Evolutionary conservation across 2,797 vertebrate genomes (phyloP).

Genomic region (Brachyalestes nurse): DNA sequence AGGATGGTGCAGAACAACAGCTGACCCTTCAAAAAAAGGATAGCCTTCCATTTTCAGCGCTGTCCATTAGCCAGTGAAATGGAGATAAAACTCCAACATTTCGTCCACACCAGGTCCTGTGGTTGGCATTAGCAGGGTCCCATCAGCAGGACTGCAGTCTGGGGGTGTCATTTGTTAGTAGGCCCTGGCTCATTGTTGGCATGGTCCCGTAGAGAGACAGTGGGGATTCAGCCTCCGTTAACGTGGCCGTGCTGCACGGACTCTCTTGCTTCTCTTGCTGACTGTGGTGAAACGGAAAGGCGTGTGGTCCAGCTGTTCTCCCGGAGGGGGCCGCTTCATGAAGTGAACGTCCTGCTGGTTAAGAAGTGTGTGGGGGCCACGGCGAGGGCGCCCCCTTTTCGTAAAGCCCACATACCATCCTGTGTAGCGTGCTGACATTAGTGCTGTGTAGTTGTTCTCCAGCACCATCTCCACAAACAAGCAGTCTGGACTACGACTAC

Average conservation of each 20-base stretch:
- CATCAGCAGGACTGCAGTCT: constrained; percentile 41
- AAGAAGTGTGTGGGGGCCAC: constrained; percentile 79
- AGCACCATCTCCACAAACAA: constrained; percentile 86
- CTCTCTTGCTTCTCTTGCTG: constrained; percentile 79
- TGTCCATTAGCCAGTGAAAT: constrained; percentile 25
- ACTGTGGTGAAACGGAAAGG: constrained; percentile 84
- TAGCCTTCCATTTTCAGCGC: constrained; percentile 31
- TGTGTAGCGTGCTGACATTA: constrained; percentile 82
- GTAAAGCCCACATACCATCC: constrained; percentile 87
- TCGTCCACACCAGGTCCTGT: constrained; percentile 38
- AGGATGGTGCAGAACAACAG: constrained; percentile 42
- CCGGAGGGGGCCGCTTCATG: constrained; percentile 84
- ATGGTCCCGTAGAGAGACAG: constrained; percentile 52
- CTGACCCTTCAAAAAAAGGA: constrained; percentile 34
- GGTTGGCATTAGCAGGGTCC: constrained; percentile 33
- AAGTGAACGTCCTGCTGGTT: constrained; percentile 86
- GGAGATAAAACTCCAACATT: constrained; percentile 31
- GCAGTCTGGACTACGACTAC: constrained; percentile 82
- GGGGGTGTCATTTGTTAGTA: constrained; percentile 41
- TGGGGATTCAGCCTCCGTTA: constrained; percentile 64
- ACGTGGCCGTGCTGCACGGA: constrained; percentile 78
- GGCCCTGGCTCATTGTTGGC: constrained; percentile 44
- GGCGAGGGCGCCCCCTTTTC: constrained; percentile 81
- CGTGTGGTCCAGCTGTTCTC: constrained; percentile 79
- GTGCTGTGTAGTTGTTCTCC: constrained; percentile 88